Percentiles rank a stretch among this genome's conserved stretches.
Evolutionary conservation across 2,113 vertebrate species (phyloP).

Genomic region (Hippoglossus stenolepis): DNA sequence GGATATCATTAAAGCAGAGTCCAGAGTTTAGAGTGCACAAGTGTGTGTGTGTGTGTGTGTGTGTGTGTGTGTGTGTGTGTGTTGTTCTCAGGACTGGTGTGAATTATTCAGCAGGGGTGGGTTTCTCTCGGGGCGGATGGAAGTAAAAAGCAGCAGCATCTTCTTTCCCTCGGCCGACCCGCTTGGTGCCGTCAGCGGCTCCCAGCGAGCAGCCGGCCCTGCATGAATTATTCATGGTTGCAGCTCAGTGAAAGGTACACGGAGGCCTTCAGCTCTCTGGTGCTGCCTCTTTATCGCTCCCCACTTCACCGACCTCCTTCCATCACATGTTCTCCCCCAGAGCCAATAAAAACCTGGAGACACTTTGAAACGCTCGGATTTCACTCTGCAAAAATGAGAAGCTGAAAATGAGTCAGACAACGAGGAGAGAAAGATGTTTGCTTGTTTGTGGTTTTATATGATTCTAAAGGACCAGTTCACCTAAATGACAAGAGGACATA

Average conservation of each 20-base stretch:
- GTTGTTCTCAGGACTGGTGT: slow-evolving; percentile 40
- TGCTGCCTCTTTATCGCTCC: slow-evolving; percentile 29
- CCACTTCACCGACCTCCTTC: background rate
- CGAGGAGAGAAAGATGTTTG: too few relatives aligned
- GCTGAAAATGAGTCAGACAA: too few relatives aligned
- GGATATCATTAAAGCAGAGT: slow-evolving; percentile 12
- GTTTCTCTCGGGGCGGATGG: slow-evolving; percentile 48
- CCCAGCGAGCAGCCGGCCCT: slow-evolving; percentile 43
- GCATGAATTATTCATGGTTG: slow-evolving; percentile 66
- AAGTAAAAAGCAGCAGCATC: slow-evolving; percentile 58
- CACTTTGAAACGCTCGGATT: background rate
- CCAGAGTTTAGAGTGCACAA: slow-evolving; percentile 15
- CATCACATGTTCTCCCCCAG: background rate
- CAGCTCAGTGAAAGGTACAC: slow-evolving; percentile 50
- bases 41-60: slow-evolving; percentile 35
- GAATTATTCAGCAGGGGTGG: slow-evolving; percentile 72
- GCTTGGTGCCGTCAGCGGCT: slow-evolving; percentile 58
- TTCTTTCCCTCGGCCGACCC: slow-evolving; percentile 36
- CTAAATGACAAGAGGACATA: background rate
- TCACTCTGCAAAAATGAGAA: background rate
- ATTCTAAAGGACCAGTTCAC: background rate
- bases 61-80: slow-evolving; percentile 43
- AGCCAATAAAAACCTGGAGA: slow-evolving; percentile 17
- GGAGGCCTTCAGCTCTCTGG: slow-evolving; percentile 24
- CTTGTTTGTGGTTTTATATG: too few relatives aligned